Conservation (phyloP, 2,797 vertebrate genomes). For the Petrocephalus schoutedeni region DNA sequence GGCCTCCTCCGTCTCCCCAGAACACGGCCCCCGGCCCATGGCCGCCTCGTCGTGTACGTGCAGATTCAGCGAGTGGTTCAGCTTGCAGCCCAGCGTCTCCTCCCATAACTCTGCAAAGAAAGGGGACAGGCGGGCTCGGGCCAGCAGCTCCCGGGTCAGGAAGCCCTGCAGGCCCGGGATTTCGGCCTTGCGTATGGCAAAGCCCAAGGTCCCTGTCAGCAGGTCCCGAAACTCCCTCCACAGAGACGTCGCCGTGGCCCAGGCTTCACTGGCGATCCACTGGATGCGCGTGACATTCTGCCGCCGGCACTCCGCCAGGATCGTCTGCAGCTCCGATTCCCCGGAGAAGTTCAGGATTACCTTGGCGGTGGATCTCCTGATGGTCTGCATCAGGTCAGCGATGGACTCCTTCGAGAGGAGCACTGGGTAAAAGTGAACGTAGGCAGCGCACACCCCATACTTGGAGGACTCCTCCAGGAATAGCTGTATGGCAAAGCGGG, state of each 20-base stretch:
- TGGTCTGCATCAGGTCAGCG: constrained; percentile 41
- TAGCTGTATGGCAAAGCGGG: constrained; percentile 65
- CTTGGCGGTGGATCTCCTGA: constrained; percentile 56
- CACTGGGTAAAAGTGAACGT: constrained; percentile 68
- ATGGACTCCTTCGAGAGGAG: constrained; percentile 53
- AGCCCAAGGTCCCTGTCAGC: constrained; percentile 66
- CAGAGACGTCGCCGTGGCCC: constrained; percentile 65
- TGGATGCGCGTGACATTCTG: constrained; percentile 63
- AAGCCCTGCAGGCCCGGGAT: constrained; percentile 62
- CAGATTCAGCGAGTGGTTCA: constrained; percentile 52
- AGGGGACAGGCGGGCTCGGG: constrained; percentile 17
- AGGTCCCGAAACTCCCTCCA: constrained; percentile 61
- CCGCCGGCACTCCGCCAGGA: constrained; percentile 55
- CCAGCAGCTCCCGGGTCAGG: constrained; percentile 38
- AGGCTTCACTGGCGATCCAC: constrained; percentile 71
- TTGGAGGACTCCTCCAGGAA: constrained; percentile 64
- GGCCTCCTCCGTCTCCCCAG: constrained; percentile 47
- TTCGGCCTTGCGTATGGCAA: constrained; percentile 59
- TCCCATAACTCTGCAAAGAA: constrained; percentile 62
- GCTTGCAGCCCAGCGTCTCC: constrained; percentile 50
- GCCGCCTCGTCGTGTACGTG: constrained; percentile 37
- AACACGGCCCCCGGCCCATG: constrained; percentile 39
- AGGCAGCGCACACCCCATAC: constrained; percentile 61
- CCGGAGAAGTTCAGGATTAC: constrained; percentile 65
- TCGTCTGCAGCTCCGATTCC: constrained; percentile 63